These are phyloP conservation scores for Poicephalus gulielmi DNA, from an alignment of 2,113 vertebrate genomes.

Conservation along the genomic window DNA sequence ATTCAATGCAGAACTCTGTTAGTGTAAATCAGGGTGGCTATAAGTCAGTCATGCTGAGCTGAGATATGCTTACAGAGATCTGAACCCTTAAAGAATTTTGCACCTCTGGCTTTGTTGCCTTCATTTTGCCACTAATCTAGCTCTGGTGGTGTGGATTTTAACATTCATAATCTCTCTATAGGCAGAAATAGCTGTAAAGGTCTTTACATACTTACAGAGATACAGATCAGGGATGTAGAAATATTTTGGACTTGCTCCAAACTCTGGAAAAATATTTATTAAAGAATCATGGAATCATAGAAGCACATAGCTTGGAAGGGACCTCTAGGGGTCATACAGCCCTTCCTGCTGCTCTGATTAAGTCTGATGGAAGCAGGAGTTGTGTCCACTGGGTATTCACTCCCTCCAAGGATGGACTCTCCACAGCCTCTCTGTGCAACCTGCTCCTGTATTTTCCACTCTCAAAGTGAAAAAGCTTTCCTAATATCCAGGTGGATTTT, in stretches of 20 bases:
- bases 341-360: background rate
- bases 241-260: background rate
- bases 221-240: background rate
- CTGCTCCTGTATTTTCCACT: background rate
- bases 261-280: slow-evolving; percentile 32
- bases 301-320: background rate
- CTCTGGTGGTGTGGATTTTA: background rate
- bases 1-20: background rate
- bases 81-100: background rate
- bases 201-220: background rate
- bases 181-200: background rate
- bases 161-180: background rate
- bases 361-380: background rate
- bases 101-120: background rate
- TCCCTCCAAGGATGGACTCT: background rate
- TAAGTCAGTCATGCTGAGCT: background rate
- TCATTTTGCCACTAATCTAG: background rate
- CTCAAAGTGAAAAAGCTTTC: background rate
- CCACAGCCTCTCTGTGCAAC: background rate
- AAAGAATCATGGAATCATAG: background rate
- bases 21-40: background rate
- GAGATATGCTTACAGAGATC: background rate
- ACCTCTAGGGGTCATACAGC: background rate
- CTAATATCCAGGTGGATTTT: rapidly evolving
- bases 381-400: background rate